Percentiles rank a stretch among this genome's conserved stretches.
Evolutionary conservation across 2,797 vertebrate genomes (phyloP).

Genomic region (Chelonia mydas): DNA sequence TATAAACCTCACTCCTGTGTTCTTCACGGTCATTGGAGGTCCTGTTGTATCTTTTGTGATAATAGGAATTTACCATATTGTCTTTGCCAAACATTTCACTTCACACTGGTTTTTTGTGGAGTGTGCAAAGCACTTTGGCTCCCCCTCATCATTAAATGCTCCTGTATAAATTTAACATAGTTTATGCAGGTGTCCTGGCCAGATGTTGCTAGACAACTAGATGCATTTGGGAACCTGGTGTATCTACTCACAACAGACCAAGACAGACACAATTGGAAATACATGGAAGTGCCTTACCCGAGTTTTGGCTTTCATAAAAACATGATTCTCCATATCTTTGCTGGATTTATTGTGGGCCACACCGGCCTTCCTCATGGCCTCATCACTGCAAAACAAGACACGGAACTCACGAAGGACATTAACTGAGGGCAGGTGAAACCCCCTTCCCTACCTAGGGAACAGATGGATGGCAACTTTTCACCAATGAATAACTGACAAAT

Average conservation of each 20-base stretch:
- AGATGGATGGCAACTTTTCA: background rate
- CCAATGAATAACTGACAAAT: background rate
- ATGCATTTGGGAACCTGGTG: background rate
- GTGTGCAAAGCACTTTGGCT: background rate
- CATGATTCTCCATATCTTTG: slow-evolving; percentile 97
- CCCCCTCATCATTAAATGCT: background rate
- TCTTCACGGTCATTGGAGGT: background rate
- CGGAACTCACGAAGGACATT: background rate
- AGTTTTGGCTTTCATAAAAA: slow-evolving; percentile 95
- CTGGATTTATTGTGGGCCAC: slow-evolving; percentile 94
- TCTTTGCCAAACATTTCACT: background rate
- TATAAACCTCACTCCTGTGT: background rate
- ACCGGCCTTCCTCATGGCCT: slow-evolving; percentile 96
- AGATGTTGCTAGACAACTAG: background rate
- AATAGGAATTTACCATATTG: background rate
- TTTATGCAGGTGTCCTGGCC: background rate
- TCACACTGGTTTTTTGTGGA: background rate
- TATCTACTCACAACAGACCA: background rate
- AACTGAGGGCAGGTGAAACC: background rate
- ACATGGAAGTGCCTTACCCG: slow-evolving; percentile 84
- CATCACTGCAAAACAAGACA: slow-evolving; percentile 86
- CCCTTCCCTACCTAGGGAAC: background rate
- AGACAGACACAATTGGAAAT: background rate
- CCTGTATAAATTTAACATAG: background rate
- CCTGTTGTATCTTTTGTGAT: background rate